Conservation (phyloP, 1,140 invertebrate species). For the Pomacea maculata region DNA sequence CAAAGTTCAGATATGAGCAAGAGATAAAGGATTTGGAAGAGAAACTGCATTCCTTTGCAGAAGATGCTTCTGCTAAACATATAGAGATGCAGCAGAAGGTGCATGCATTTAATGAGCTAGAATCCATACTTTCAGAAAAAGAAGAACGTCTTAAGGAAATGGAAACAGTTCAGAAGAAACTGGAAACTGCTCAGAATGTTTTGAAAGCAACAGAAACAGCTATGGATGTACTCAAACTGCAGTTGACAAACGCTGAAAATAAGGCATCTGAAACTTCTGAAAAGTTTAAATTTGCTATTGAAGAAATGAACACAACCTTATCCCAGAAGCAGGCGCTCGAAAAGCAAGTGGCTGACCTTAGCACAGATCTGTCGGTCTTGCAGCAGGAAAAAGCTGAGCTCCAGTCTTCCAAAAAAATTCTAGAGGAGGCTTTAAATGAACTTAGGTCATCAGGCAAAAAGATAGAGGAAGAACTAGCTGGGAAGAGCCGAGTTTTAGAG, state of each 20-base stretch:
- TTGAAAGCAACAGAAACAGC: background rate
- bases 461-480: slow-evolving; percentile 3
- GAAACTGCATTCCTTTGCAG: background rate
- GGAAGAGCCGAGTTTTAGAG: background rate
- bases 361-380: no score
- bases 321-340: slow-evolving; percentile 12
- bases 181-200: background rate
- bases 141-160: slow-evolving; percentile 10
- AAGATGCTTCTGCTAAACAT: background rate
- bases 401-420: no score
- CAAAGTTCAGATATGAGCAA: background rate
- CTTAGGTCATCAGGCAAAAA: background rate
- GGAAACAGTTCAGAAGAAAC: slow-evolving; percentile 12
- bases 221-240: slow-evolving; percentile 3
- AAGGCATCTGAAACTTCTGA: slow-evolving; percentile 15
- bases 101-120: background rate
- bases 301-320: background rate
- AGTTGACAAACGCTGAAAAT: slow-evolving; percentile 16
- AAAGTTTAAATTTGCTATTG: background rate
- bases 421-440: no score
- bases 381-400: no score
- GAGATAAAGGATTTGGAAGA: background rate
- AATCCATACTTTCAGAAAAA: background rate
- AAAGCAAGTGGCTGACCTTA: background rate
- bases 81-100: background rate